These are phyloP conservation scores for Eudiplozoon nipponicum DNA, from an alignment of 2,888 invertebrate species.

Conservation along the genomic window DNA sequence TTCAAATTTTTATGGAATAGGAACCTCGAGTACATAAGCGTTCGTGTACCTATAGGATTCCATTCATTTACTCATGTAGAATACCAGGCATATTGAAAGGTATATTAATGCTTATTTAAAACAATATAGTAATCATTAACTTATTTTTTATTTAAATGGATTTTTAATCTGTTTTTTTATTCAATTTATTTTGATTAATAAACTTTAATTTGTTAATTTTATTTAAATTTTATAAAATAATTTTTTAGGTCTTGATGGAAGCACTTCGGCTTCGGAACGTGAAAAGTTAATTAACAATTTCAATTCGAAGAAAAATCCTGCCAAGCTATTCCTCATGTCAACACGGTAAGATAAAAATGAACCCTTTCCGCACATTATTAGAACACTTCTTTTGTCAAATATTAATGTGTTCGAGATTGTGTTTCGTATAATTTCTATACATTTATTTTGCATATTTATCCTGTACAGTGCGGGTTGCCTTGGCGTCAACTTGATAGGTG, in stretches of 20 bases:
- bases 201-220: not conserved
- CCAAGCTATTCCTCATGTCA: constrained; percentile 67
- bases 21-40: too few relatives aligned
- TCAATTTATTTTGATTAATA: not conserved
- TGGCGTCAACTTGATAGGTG: constrained; percentile 81
- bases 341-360: constrained; percentile 33
- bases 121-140: not conserved
- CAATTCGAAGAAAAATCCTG: constrained; percentile 41
- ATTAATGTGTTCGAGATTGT: too few relatives aligned
- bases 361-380: not conserved
- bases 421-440: too few relatives aligned
- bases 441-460: constrained; percentile 1
- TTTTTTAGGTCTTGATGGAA: constrained; percentile 43
- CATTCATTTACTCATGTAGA: too few relatives aligned
- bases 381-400: too few relatives aligned
- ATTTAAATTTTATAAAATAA: not conserved
- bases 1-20: too few relatives aligned
- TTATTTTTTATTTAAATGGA: not conserved
- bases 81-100: too few relatives aligned
- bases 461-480: constrained; percentile 49
- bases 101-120: not conserved
- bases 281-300: constrained; percentile 83
- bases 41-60: too few relatives aligned
- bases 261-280: constrained; percentile 61
- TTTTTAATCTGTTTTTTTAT: not conserved